Base-by-base conservation (phyloP, 2,888 invertebrate species). In the Ryuthela nishihirai region DNA sequence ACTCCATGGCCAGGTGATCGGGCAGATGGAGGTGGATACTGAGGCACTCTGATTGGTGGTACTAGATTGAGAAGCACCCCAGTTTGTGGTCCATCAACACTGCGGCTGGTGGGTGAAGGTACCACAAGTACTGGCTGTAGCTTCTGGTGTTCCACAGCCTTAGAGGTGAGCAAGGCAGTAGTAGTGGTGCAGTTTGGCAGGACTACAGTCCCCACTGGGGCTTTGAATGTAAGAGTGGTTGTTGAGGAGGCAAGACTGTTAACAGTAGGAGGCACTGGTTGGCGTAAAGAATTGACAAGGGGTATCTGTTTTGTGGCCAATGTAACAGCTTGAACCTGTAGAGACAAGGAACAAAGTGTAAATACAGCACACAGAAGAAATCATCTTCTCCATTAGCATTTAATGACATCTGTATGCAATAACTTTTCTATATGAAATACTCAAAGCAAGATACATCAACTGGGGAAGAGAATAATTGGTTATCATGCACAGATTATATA, bases 31-130 rank as follows among this genome's bases (percentile, higher is more conserved):
- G 62, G 62, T 25, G 56, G 62, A 42, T 62, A 62, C 40, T 62
- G 62, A 53, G 62, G 62, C 54, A 62, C 58, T 46, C 62, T 53
- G 39, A 62, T 62, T 34, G 62, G 62, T n/a, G 26, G 15, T 24
- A 59, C 59, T 43, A 62, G 29, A 32, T 62, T 62, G 15, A 62
- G 26, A 26, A 62, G 29, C 26, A 58, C 54, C 21, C 62, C 53
- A 18, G 59, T 49, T 24, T 54, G 60, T 12, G 62, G 12, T n/a
- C 56, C 53, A 45, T 56, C 56, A 41, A 24, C 46, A 25, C 44
- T 45, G 18, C 50, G 53, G 26, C 52, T 62, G 49, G 62, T 52
- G 48, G 58, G 50, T 47, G 62, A 62, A 21, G 56, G 56, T 25
- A 56, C 56, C 34, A 62, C 55, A n/a, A 56, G 43, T 6, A 62